Evolutionary conservation across 2,113 vertebrate species (phyloP), one percentile per base, ranked within the genome.

Genomic region (Narcine bancroftii): DNA sequence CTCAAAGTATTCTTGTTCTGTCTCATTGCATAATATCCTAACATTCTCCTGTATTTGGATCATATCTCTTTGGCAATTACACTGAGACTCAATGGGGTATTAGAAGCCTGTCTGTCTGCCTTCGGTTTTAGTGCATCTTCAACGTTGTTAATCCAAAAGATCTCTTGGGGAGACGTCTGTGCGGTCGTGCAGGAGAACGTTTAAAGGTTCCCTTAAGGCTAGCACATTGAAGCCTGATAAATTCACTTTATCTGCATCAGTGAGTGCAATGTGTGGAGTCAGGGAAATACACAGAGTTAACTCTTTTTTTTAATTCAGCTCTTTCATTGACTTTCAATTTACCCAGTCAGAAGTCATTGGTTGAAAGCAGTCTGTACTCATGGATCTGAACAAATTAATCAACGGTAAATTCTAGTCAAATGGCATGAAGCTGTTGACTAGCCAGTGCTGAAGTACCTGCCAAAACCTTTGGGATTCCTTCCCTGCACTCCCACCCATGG

Each of bases 221-320:
- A 94, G 93, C 93, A 92, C 93, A 93, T 94, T 95, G 94, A 93
- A 93, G 93, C 93, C 92, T 93, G 96, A 95, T 95, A 95, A 94
- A 93, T 94, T 95, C 93, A 93, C 95, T 95, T 96, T 94, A 89
- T 96, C 93, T 95, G 96, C 96, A 94, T 95, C 94, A 94, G 2
- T 95, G 94, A 96, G 76, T 94, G 92, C 94, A 93, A 93, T 95
- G 93, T 95, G 93, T 93, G 85, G 91, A 93, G 93, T 94, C 66
- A 94, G 65, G 92, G 93, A 94, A 94, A 94, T 94, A 95, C 94
- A 94, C 93, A 92, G 92, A 92, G 71, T 26, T 91, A 94, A n/a
- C n/a, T n/a, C 93, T 94, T 33, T 69, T 60, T 36, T 69, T 75
- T 29, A 89, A 92, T 93, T 39, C 92, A 71, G 93, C 93, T 92